Base-by-base conservation (phyloP, 2,113 vertebrate genomes). In the Drymodes brunneopygia region DNA sequence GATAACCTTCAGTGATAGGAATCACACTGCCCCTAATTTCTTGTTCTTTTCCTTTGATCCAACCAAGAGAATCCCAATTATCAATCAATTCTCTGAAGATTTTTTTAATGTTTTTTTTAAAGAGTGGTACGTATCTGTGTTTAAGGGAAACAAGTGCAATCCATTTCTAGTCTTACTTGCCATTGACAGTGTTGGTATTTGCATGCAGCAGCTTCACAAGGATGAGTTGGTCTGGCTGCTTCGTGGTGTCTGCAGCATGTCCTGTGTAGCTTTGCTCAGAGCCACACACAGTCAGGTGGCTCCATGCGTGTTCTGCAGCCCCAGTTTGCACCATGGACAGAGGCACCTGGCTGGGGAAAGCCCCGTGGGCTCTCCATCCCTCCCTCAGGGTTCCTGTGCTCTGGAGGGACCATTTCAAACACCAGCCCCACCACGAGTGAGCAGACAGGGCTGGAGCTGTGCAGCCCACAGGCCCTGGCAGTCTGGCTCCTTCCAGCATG, bases 81-180 rank as follows among this genome's bases (percentile, higher is more conserved):
- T 40, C 58, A 64, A 40, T 45, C 20, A 36, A 66, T 64, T 58
- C 5, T 84, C 72, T 29, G 24, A 56, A 78, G 25, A 25, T 28
- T 35, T 60, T 64, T 79, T 64, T n/a, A 58, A 48, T 54, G 10
- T 5, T 40, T 74, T 88, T 47, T 77, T 74, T 81, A 8, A 36
- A 81, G 69, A 23, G 36, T 31, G 48, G 81, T 92, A 80, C 13
- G 0, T 78, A 4, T 70, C 48, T 56, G 45, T 75, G 22, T 82
- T 84, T 53, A 92, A 96, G 92, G 92, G 91, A 95, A 92, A 92
- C 53, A 90, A 96, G 94, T 92, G 88, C 91, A 83, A 92, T 95
- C 95, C 86, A 81, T 87, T 83, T 93, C 53, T 89, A 92, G 64
- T 91, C 86, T 91, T 79, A 88, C 69, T 64, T 89, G 90, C 95